phyloP scores from a whole-genome alignment of 2,888 invertebrate species.

The Drosophila imparisetae region DNA sequence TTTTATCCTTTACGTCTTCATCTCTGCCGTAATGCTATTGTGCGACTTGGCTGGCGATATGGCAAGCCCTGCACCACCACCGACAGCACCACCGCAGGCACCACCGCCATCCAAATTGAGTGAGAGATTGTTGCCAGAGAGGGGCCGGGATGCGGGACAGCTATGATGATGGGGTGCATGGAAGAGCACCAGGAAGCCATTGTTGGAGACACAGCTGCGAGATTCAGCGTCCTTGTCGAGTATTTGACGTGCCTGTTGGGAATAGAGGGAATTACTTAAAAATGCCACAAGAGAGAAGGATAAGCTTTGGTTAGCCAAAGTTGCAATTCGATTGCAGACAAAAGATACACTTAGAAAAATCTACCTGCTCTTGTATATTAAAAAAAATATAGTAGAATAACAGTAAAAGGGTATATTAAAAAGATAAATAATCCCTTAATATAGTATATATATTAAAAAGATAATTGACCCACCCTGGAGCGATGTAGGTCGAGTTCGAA shows the following conservation, averaged over 20 bases:
- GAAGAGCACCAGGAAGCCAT: constrained; percentile 84
- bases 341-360: background rate
- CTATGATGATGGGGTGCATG: constrained; percentile 70
- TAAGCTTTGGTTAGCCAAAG: background rate
- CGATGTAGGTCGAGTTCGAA: constrained; percentile 89
- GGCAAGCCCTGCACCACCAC: constrained; percentile 58
- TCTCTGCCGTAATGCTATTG: constrained; percentile 72
- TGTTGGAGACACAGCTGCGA: constrained; percentile 82
- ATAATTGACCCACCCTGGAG: constrained; percentile 85
- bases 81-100: constrained; percentile 38
- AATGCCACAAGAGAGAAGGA: background rate
- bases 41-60: constrained; percentile 81
- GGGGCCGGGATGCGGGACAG: constrained; percentile 54
- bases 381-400: background rate
- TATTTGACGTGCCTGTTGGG: constrained; percentile 82
- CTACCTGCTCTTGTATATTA: too few relatives aligned
- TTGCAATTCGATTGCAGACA: background rate
- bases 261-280: background rate
- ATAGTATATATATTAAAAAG: background rate
- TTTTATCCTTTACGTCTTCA: constrained; percentile 68
- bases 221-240: constrained; percentile 84
- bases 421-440: background rate
- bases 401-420: background rate
- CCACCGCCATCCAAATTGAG: constrained; percentile 64
- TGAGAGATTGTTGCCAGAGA: constrained; percentile 73